A percentile compares a stretch with the other conserved stretches of the same genome.
Evolutionary conservation across 2,113 vertebrate species (phyloP).

Genomic region (Prunella himalayana): DNA sequence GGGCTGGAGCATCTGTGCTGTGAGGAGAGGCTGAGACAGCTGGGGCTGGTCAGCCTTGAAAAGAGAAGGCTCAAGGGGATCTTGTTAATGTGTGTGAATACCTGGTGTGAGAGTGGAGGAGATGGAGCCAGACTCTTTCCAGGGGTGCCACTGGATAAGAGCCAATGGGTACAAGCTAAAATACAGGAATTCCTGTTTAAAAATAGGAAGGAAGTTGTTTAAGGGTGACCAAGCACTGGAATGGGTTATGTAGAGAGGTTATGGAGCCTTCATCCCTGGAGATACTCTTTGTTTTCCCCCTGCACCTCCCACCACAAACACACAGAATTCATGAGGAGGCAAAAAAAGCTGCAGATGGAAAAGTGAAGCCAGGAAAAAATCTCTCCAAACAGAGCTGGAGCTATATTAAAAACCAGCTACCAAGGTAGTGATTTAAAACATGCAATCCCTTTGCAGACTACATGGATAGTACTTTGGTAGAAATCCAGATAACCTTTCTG

Average conservation of each 20-base stretch:
- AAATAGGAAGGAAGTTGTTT: neutral
- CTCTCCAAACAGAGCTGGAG: neutral
- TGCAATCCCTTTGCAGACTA: neutral
- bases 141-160: neutral
- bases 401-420: neutral
- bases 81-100: neutral
- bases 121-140: neutral
- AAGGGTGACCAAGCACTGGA: neutral
- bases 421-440: conserved; percentile 5
- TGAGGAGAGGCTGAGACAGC: neutral
- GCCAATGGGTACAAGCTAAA: neutral
- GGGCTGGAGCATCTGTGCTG: neutral
- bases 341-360: neutral
- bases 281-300: neutral
- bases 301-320: neutral
- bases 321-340: neutral
- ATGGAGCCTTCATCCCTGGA: neutral
- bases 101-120: neutral
- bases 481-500: neutral
- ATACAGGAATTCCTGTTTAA: neutral
- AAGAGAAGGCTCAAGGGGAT: neutral
- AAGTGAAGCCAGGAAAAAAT: neutral
- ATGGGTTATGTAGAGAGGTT: neutral
- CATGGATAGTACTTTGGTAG: neutral
- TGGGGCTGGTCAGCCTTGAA: neutral